A percentile compares a stretch with the other conserved stretches of the same genome.
These are phyloP conservation scores for Cryptoblepharus egeriae DNA, from an alignment of 2,797 vertebrate species.

Conservation along the genomic window DNA sequence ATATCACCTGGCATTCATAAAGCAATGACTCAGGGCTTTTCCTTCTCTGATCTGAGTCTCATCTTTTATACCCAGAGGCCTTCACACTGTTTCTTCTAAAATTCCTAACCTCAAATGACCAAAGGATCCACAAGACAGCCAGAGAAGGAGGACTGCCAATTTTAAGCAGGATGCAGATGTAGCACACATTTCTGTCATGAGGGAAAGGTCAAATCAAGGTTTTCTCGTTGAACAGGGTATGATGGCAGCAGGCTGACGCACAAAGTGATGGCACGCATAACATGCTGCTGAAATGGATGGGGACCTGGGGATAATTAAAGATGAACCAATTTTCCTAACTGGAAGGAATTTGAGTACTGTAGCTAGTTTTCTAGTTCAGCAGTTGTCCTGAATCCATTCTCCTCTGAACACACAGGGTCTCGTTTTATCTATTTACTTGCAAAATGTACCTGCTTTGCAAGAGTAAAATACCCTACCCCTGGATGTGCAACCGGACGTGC, in stretches of 20 bases:
- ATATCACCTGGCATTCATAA: conserved; percentile 36
- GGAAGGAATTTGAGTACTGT: background rate
- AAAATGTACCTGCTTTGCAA: too few species aligned
- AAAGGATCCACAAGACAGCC: background rate
- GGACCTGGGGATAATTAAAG: background rate
- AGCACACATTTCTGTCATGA: conserved; percentile 1
- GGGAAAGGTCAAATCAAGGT: conserved; percentile 23
- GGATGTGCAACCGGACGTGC: too few species aligned
- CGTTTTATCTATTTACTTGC: too few species aligned
- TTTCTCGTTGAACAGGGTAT: background rate
- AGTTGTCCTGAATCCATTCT: background rate
- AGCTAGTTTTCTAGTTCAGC: background rate
- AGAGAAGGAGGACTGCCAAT: background rate
- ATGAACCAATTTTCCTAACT: background rate
- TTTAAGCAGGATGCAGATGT: background rate
- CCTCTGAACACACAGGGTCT: background rate
- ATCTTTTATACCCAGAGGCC: background rate
- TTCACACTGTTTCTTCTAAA: conserved; percentile 41
- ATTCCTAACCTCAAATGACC: fast-evolving
- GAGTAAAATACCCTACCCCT: too few species aligned
- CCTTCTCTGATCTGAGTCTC: background rate
- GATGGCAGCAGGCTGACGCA: background rate
- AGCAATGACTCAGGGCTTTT: background rate
- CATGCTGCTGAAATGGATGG: background rate
- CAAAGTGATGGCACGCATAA: background rate